phyloP scores from a whole-genome alignment of 2,113 vertebrate genomes.

The Toxostoma redivivum region DNA sequence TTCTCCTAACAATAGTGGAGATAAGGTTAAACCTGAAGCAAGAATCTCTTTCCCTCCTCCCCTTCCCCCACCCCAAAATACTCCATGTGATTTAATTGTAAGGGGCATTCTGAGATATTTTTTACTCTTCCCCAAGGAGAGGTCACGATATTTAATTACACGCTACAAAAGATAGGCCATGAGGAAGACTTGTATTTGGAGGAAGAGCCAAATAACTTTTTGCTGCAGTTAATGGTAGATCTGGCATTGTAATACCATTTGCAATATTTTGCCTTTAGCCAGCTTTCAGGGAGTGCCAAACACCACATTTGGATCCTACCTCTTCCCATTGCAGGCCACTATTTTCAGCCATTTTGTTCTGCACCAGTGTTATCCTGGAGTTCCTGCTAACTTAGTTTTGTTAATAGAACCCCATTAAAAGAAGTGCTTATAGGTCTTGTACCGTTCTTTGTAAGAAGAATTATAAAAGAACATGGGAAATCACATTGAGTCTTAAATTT shows the following conservation, averaged over 20 bases:
- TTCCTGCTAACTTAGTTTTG: constrained; percentile 67
- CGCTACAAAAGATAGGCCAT: not conserved
- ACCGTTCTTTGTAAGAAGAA: constrained; percentile 76
- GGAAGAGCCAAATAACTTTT: constrained; percentile 23
- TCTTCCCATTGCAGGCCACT: not conserved
- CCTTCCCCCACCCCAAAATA: not conserved
- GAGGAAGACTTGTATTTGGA: constrained; percentile 24
- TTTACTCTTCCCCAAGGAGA: constrained; percentile 10
- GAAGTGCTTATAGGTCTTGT: constrained; percentile 75
- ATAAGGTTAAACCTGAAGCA: not conserved
- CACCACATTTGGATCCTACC: constrained; percentile 15
- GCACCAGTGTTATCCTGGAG: constrained; percentile 59
- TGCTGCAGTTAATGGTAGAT: not conserved
- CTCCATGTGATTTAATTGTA: constrained; percentile 25
- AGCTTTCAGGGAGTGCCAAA: constrained; percentile 63
- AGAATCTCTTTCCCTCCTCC: not conserved
- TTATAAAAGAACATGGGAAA: constrained; percentile 75
- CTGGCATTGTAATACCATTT: not conserved
- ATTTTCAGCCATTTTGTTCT: constrained; percentile 57
- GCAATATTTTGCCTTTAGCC: constrained; percentile 7
- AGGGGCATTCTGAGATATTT: constrained; percentile 29
- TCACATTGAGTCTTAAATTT: constrained; percentile 77
- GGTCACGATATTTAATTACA: constrained; percentile 34
- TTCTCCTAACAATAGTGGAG: constrained; percentile 30
- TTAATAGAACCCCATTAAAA: constrained; percentile 63